Conservation (phyloP, 2,888 invertebrate genomes). For the Acrobasis repandana region DNA sequence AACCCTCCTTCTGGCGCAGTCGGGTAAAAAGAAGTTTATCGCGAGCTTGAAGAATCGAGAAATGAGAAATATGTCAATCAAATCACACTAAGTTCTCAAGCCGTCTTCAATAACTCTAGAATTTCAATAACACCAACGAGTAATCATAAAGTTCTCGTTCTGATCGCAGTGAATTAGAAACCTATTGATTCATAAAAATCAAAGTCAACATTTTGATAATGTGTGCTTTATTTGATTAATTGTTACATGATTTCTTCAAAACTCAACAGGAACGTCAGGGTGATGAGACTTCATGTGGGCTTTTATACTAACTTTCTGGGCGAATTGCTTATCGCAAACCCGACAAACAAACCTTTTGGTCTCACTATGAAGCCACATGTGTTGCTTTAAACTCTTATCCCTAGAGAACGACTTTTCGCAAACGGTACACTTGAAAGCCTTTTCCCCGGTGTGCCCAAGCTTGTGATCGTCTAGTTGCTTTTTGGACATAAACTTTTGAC, state of each 20-base stretch:
- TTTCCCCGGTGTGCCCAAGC: constrained; percentile 76
- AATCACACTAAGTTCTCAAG: too few relatives aligned
- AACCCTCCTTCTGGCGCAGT: too few relatives aligned
- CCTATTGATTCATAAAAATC: not conserved
- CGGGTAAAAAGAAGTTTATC: too few relatives aligned
- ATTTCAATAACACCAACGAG: too few relatives aligned
- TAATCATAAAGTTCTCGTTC: too few relatives aligned
- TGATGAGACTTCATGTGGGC: constrained; percentile 60
- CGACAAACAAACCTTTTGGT: constrained; percentile 60
- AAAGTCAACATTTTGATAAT: not conserved
- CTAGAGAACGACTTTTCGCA: constrained; percentile 77
- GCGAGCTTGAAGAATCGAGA: too few relatives aligned
- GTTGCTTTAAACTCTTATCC: constrained; percentile 67
- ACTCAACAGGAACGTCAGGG: constrained; percentile 43
- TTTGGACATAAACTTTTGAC: constrained; percentile 54
- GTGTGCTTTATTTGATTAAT: not conserved
- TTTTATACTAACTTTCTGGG: constrained; percentile 67
- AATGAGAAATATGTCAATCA: too few relatives aligned
- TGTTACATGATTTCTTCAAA: constrained; percentile 27
- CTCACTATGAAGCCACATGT: constrained; percentile 71
- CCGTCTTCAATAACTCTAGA: too few relatives aligned
- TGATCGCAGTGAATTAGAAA: too few relatives aligned
- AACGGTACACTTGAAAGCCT: constrained; percentile 63
- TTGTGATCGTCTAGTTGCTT: constrained; percentile 63
- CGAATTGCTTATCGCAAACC: constrained; percentile 63